Evolutionary conservation across 1,140 invertebrate genomes (phyloP).

Genomic region (Penaeus vannamei): DNA sequence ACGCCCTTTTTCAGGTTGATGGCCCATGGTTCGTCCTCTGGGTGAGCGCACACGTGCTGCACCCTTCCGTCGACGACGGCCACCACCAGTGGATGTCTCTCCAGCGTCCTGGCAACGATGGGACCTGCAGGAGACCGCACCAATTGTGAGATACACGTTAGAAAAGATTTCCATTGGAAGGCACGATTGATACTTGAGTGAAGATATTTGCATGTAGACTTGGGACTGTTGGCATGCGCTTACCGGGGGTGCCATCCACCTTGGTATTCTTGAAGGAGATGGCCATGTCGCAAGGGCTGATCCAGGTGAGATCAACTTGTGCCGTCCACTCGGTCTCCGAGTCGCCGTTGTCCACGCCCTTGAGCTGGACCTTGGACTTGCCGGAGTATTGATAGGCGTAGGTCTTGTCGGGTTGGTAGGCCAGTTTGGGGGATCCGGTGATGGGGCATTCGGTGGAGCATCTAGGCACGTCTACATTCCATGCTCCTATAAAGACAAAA

Average conservation of each 20-base stretch:
- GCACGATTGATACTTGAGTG: background rate
- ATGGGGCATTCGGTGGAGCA: constrained; percentile 53
- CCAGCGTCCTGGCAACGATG: constrained; percentile 26
- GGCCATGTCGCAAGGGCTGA: constrained; percentile 43
- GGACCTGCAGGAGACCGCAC: background rate
- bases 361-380: constrained; percentile 44
- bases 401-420: constrained; percentile 28
- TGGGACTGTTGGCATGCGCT: background rate
- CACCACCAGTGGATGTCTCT: constrained; percentile 53
- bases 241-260: constrained; percentile 29
- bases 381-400: constrained; percentile 46
- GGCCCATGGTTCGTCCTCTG: constrained; percentile 46
- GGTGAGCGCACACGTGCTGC: constrained; percentile 56
- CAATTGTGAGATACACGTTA: background rate
- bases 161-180: background rate
- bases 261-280: constrained; percentile 37
- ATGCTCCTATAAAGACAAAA: constrained; percentile 36
- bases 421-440: constrained; percentile 26
- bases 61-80: constrained; percentile 54
- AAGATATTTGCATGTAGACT: background rate
- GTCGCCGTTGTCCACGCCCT: constrained; percentile 45
- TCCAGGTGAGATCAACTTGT: constrained; percentile 8
- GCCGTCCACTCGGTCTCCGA: background rate
- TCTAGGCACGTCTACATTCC: background rate
- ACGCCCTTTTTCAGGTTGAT: constrained; percentile 65